phyloP scores from a whole-genome alignment of 2,113 vertebrate genomes.

The Procapra przewalskii region DNA sequence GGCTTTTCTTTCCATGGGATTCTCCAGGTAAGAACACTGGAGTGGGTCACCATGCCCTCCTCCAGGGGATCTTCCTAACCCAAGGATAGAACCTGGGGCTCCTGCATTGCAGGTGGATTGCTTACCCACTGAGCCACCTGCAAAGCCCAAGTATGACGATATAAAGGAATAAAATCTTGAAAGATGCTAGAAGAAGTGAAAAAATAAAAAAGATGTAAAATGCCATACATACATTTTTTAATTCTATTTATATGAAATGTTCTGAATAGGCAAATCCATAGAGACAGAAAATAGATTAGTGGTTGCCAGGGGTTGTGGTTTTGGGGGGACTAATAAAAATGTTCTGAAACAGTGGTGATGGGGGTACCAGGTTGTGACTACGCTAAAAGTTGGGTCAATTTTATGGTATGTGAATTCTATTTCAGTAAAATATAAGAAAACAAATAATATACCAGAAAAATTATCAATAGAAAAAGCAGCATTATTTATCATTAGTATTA shows the following conservation, averaged over 20 bases:
- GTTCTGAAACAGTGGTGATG: not conserved
- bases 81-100: not conserved
- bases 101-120: not conserved
- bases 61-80: not conserved
- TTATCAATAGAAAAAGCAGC: not conserved
- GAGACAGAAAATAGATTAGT: not conserved
- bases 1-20: not conserved
- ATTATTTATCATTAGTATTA: slow-evolving; percentile 51
- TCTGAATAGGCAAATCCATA: not conserved
- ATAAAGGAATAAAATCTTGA: not conserved
- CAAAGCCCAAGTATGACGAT: not conserved
- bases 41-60: not conserved
- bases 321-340: not conserved
- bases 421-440: slow-evolving; percentile 44
- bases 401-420: slow-evolving; percentile 32
- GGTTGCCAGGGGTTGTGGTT: not conserved
- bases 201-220: not conserved
- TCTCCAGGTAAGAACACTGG: not conserved
- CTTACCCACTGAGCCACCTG: not conserved
- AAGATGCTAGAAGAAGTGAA: not conserved
- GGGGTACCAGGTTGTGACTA: not conserved
- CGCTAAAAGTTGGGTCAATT: not conserved
- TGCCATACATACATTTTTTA: not conserved
- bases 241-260: not conserved
- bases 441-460: not conserved